Evolutionary conservation across 2,888 invertebrate species (phyloP).

Genomic region (Volucella inflata): DNA sequence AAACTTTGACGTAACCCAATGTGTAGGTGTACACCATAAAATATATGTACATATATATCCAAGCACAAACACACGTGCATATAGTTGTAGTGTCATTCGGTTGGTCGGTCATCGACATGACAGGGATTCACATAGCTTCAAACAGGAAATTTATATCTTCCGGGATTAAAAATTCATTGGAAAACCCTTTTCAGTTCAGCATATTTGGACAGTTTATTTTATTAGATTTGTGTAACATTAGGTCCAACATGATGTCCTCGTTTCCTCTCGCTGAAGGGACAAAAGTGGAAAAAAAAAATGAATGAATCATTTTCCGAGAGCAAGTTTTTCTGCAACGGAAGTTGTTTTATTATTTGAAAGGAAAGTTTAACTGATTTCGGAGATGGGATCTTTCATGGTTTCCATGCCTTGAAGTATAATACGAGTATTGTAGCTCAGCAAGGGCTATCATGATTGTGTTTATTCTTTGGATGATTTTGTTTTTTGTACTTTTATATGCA

Average conservation of each 20-base stretch:
- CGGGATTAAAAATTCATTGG: slow-evolving; percentile 65
- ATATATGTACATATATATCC: too few species aligned
- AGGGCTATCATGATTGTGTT: too few species aligned
- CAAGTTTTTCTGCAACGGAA: slow-evolving; percentile 33
- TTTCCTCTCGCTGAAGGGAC: slow-evolving; percentile 7
- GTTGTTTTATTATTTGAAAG: slow-evolving; percentile 19
- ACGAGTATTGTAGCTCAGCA: too few species aligned
- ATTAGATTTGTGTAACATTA: slow-evolving; percentile 63
- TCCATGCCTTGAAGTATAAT: neutral
- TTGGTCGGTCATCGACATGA: slow-evolving; percentile 52
- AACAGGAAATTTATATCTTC: slow-evolving; percentile 60
- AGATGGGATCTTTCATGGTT: neutral
- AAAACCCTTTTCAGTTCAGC: slow-evolving; percentile 61
- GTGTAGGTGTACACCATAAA: neutral
- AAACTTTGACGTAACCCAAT: neutral
- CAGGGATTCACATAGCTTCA: slow-evolving; percentile 50
- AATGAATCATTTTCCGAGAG: slow-evolving; percentile 17
- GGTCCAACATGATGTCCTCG: slow-evolving; percentile 48
- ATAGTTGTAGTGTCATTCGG: slow-evolving; percentile 44
- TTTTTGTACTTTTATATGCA: too few species aligned
- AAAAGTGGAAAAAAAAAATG: slow-evolving; percentile 14
- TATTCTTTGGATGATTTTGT: too few species aligned
- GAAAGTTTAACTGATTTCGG: slow-evolving; percentile 13
- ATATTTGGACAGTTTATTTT: slow-evolving; percentile 66
- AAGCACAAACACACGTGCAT: slow-evolving; percentile 13